These are phyloP conservation scores for Graphium colonna DNA, from an alignment of 2,888 invertebrate genomes.

Conservation along the genomic window DNA sequence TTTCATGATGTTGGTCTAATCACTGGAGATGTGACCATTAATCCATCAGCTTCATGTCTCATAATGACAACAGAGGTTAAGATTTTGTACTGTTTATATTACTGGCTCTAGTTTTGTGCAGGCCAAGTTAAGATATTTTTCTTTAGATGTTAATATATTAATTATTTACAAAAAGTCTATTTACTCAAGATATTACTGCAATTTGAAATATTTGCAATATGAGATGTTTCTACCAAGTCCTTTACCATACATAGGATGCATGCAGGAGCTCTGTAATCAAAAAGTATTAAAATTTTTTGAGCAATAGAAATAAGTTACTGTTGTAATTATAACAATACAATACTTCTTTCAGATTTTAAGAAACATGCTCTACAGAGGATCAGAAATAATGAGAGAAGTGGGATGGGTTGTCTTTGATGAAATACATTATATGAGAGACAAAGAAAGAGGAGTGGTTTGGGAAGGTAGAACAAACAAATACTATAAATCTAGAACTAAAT, in stretches of 20 bases:
- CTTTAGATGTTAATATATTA: too few relatives aligned
- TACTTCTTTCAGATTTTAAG: conserved; percentile 88
- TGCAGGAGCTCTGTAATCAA: too few relatives aligned
- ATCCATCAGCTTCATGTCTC: conserved; percentile 97
- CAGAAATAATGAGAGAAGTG: conserved; percentile 99
- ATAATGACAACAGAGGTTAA: conserved; percentile 99
- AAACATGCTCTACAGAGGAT: conserved; percentile 98
- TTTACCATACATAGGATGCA: too few relatives aligned
- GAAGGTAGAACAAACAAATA: conserved; percentile 75
- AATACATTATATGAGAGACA: conserved; percentile 99
- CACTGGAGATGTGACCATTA: conserved; percentile 99
- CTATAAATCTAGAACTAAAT: not conserved
- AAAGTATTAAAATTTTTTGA: too few relatives aligned
- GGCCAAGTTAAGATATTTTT: too few relatives aligned
- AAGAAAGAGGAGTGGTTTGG: conserved; percentile 99
- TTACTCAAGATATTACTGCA: too few relatives aligned
- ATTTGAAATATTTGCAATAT: too few relatives aligned
- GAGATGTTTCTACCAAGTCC: too few relatives aligned
- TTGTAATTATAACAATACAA: not conserved
- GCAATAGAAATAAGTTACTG: too few relatives aligned
- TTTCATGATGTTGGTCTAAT: conserved; percentile 98
- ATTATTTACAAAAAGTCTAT: too few relatives aligned
- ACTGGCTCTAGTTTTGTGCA: too few relatives aligned
- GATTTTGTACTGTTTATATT: too few relatives aligned
- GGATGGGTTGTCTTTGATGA: conserved; percentile 99